These are phyloP conservation scores for Apostichopus leukothele DNA, from an alignment of 53 echinoderm and acorn worm genomes.

Conservation along the genomic window DNA sequence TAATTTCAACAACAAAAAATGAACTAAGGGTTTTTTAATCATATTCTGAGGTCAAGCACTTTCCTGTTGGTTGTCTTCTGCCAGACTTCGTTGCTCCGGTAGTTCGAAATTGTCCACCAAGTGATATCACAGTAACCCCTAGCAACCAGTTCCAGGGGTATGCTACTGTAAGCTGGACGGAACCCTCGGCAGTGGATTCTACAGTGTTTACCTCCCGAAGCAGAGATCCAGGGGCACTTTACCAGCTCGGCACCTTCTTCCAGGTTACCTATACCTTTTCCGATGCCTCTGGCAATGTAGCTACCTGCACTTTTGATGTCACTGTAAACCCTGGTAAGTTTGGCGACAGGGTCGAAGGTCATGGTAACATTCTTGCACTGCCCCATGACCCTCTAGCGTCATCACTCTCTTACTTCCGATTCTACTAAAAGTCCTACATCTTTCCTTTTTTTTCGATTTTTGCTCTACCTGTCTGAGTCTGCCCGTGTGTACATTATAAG, in stretches of 20 bases:
- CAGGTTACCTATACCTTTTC: conserved; percentile 64
- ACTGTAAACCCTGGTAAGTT: neutral
- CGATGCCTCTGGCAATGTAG: conserved; percentile 57
- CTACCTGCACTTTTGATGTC: conserved; percentile 55
- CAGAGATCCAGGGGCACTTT: conserved; percentile 52
- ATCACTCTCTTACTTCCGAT: too few species aligned
- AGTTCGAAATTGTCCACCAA: neutral
- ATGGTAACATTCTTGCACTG: too few species aligned
- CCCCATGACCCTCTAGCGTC: too few species aligned
- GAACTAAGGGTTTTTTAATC: too few species aligned
- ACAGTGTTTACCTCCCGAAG: conserved; percentile 24
- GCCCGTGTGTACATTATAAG: too few species aligned
- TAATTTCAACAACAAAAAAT: too few species aligned
- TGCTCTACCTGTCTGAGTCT: too few species aligned
- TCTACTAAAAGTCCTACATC: too few species aligned
- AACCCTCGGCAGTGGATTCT: conserved; percentile 61
- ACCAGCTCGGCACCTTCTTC: conserved; percentile 42
- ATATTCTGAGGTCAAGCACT: too few species aligned
- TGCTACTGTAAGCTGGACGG: conserved; percentile 58
- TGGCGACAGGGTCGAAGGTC: neutral
- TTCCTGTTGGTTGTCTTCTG: too few species aligned
- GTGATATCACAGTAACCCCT: neutral
- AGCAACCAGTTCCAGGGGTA: neutral
- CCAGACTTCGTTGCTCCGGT: neutral
- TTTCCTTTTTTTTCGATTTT: too few species aligned